Evolutionary conservation across 2,797 vertebrate genomes (phyloP).

Genomic region (Bufotes viridis): DNA sequence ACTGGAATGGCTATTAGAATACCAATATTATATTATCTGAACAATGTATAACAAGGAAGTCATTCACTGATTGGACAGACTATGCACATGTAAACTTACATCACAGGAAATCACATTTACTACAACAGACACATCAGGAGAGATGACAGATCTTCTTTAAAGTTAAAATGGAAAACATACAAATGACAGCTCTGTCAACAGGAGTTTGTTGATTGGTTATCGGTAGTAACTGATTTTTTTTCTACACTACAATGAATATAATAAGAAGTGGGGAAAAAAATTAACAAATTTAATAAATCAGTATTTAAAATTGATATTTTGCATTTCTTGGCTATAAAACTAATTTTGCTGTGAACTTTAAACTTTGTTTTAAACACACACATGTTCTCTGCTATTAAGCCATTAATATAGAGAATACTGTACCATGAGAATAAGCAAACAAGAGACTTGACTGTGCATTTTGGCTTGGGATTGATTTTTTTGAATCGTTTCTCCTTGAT

Average conservation of each 20-base stretch:
- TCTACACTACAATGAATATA: not conserved
- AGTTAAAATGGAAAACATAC: not conserved
- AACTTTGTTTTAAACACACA: not conserved
- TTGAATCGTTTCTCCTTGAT: constrained; percentile 67
- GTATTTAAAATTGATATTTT: not conserved
- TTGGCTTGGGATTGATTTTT: constrained; percentile 67
- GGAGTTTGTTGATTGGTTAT: not conserved
- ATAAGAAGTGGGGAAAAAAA: not conserved
- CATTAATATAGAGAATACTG: constrained; percentile 47
- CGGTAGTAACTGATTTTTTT: not conserved
- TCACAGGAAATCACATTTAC: too few relatives aligned
- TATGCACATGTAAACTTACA: too few relatives aligned
- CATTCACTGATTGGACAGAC: too few relatives aligned
- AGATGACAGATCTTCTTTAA: not conserved
- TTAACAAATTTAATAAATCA: not conserved
- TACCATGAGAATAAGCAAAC: constrained; percentile 74
- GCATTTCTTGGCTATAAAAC: not conserved
- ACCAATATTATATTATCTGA: too few relatives aligned
- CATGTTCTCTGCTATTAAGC: not conserved
- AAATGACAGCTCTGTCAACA: not conserved
- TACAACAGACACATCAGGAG: too few relatives aligned
- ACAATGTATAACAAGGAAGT: too few relatives aligned
- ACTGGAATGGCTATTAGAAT: too few relatives aligned
- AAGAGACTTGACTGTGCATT: constrained; percentile 58
- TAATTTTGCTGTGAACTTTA: not conserved